Base-by-base conservation (phyloP, 2,797 vertebrate species). In the Argentina silus region DNA sequence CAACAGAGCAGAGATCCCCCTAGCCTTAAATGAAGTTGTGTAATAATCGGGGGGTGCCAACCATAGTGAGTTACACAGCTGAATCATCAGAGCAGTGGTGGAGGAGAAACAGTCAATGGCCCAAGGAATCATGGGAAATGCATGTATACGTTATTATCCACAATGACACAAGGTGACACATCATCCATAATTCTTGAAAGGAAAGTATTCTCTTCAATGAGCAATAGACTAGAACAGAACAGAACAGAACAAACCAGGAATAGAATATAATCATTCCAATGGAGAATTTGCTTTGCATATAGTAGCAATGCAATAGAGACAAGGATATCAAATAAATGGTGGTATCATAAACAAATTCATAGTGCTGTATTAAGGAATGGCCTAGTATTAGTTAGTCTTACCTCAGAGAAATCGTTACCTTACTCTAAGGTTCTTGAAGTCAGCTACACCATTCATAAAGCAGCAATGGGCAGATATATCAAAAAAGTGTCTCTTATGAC, bases 401-500 rank as follows among this genome's bases (percentile, higher is more conserved):
- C 27, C 27, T 36, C 27, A 36, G 27, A 36, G 27, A 36, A 36
- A 36, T 36, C 2, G 14, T 14, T 6, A 53, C 51, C 51, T 17
- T 2, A 53, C 51, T 53, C 12, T 53, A 7, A 36, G 27, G 15
- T 15, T n/a, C 15, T 53, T 53, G 15, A 55, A 36, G 15, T 15
- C 19, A 55, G 51, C 43, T 65, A 64, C 43, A 44, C 23, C 57
- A 44, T 17, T 7, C 27, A 56, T 66, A 67, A 15, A 51, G 19
- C 36, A 72, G 45, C 45, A 69, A 66, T 45, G 65, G 43, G 15
- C 74, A 72, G 42, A 21, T 23, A 6, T 44, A 21, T n/a, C 15
- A 21, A 59, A 88, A 86, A 55, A 17, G 78, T 70, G 53, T 88
- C 84, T 86, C 89, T 78, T 88, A 82, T 92, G 86, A 89, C 75